phyloP scores from a whole-genome alignment of 2,888 invertebrate species.

The Agrochola litura region DNA sequence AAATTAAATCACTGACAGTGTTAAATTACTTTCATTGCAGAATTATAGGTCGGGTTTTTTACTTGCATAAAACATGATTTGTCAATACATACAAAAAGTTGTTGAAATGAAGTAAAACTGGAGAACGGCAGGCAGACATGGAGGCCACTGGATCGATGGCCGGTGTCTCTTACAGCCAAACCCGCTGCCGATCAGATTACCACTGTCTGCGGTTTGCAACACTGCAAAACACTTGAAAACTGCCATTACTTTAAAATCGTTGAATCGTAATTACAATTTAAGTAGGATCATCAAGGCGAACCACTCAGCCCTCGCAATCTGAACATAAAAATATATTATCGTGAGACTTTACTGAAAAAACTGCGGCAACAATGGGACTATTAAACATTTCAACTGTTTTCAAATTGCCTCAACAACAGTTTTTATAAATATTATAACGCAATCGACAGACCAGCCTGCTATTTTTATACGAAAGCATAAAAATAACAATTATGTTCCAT shows the following conservation, averaged over 20 bases:
- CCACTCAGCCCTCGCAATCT: constrained; percentile 41
- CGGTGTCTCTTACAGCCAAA: constrained; percentile 77
- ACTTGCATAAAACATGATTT: constrained; percentile 61
- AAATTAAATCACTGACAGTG: constrained; percentile 50
- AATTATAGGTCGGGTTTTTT: constrained; percentile 48
- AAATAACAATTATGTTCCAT: constrained; percentile 43
- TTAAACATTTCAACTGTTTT: constrained; percentile 55
- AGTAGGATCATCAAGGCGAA: constrained; percentile 62
- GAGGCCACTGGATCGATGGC: constrained; percentile 70
- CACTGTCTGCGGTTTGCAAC: constrained; percentile 70
- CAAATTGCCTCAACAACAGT: constrained; percentile 42
- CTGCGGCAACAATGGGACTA: constrained; percentile 53
- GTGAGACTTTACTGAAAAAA: constrained; percentile 58
- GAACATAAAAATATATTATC: constrained; percentile 59
- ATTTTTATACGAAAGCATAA: constrained; percentile 32
- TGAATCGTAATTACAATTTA: constrained; percentile 53
- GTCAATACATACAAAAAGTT: constrained; percentile 75
- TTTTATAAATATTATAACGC: constrained; percentile 52
- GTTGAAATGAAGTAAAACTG: constrained; percentile 73
- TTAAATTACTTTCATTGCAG: constrained; percentile 56
- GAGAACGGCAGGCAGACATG: constrained; percentile 57
- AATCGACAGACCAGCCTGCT: constrained; percentile 25
- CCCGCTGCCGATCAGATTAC: constrained; percentile 70
- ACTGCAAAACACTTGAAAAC: constrained; percentile 55
- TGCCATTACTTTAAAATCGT: constrained; percentile 32